These are phyloP conservation scores for Diplolepis rosae DNA, from an alignment of 2,888 invertebrate genomes.

Conservation along the genomic window DNA sequence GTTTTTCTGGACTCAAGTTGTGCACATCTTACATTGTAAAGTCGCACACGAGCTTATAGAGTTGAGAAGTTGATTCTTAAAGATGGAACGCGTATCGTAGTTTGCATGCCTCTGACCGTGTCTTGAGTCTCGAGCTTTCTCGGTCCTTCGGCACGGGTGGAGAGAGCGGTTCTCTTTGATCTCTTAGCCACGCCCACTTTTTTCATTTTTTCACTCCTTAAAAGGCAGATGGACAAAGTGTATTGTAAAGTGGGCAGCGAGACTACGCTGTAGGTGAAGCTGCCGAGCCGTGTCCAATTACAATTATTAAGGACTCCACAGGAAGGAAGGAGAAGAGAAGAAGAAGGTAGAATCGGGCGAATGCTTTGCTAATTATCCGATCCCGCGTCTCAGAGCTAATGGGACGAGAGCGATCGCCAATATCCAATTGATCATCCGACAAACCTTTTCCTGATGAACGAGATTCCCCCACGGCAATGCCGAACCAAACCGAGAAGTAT, in stretches of 20 bases:
- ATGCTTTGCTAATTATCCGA: constrained; percentile 68
- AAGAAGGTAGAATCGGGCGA: constrained; percentile 58
- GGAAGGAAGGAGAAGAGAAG: constrained; percentile 49
- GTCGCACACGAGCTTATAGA: background rate
- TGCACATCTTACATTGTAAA: constrained; percentile 17
- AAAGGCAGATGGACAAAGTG: constrained; percentile 74
- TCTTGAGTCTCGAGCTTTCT: constrained; percentile 48
- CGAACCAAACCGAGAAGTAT: constrained; percentile 7
- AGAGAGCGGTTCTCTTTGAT: constrained; percentile 71
- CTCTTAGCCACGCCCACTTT: constrained; percentile 72
- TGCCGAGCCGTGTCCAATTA: constrained; percentile 71
- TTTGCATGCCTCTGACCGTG: constrained; percentile 58
- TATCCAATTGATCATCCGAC: constrained; percentile 65
- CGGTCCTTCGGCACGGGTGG: constrained; percentile 54
- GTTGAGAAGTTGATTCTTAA: constrained; percentile 20
- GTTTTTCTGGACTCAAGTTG: background rate
- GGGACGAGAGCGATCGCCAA: constrained; percentile 58
- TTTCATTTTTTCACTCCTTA: constrained; percentile 73
- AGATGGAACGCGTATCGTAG: constrained; percentile 54
- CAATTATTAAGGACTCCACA: constrained; percentile 72
- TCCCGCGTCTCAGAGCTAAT: constrained; percentile 63
- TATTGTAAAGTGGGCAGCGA: constrained; percentile 74
- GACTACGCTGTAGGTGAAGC: constrained; percentile 60
- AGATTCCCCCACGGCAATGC: constrained; percentile 40
- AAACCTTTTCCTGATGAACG: constrained; percentile 61